Evolutionary conservation across 2,797 vertebrate genomes (phyloP).

Genomic region (Triplophysa bombifrons): DNA sequence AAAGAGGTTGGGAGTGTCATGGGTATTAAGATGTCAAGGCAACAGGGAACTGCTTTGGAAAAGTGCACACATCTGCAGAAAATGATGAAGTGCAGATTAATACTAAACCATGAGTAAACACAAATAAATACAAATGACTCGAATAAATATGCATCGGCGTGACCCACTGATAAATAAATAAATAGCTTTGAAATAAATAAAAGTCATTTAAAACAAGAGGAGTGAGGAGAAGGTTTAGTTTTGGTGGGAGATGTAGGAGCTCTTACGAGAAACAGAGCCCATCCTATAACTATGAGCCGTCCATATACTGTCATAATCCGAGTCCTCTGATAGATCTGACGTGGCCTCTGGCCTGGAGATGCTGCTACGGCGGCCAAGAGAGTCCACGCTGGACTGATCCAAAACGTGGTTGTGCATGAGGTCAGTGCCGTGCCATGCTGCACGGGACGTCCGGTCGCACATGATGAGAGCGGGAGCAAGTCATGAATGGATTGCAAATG

Average conservation of each 20-base stretch:
- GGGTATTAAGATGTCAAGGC: conserved; percentile 81
- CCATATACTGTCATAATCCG: conserved; percentile 99
- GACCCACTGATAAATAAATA: conserved; percentile 38
- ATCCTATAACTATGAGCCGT: conserved; percentile 97
- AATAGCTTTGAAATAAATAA: conserved; percentile 44
- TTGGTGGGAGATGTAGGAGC: conserved; percentile 93
- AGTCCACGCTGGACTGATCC: conserved; percentile 90
- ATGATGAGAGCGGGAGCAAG: conserved; percentile 45
- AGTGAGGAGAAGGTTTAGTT: conserved; percentile 76
- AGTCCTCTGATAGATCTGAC: conserved; percentile 92
- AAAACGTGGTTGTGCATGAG: conserved; percentile 99
- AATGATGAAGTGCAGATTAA: conserved; percentile 39
- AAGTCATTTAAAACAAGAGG: conserved; percentile 39
- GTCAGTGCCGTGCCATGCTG: conserved; percentile 99
- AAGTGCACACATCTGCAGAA: conserved; percentile 55
- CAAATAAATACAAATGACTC: conserved; percentile 51
- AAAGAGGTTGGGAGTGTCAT: conserved; percentile 77
- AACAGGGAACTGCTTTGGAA: conserved; percentile 82
- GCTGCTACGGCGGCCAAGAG: conserved; percentile 86
- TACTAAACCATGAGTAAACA: conserved; percentile 41
- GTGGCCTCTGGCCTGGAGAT: conserved; percentile 88
- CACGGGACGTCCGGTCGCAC: conserved; percentile 42
- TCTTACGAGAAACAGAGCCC: conserved; percentile 96
- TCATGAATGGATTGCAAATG: conserved; percentile 49
- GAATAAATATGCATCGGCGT: conserved; percentile 43